Evolutionary conservation across 2,113 vertebrate species (phyloP).

Genomic region (cat (Felis catus)): F.catus_Fca126_mat1.0 CM031419.1:168495001-168495500

Average conservation of each 20-base stretch:
- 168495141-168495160: not conserved
- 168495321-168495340: not conserved
- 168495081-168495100: not conserved
- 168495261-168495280: not conserved
- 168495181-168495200: not conserved
- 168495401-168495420: not conserved
- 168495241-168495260: not conserved
- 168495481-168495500: not conserved
- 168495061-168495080: not conserved
- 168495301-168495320: not conserved
- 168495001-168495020: not conserved
- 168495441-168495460: not conserved
- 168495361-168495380: not conserved
- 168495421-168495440: not conserved
- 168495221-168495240: not conserved
- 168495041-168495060: not conserved
- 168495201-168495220: not conserved
- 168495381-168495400: not conserved
- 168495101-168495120: not conserved
- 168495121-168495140: not conserved
- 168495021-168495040: not conserved
- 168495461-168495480: not conserved
- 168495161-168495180: not conserved
- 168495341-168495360: not conserved
- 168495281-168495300: not conserved